Base-by-base conservation (phyloP, 1,140 invertebrate species). In the Idris sp. region DNA sequence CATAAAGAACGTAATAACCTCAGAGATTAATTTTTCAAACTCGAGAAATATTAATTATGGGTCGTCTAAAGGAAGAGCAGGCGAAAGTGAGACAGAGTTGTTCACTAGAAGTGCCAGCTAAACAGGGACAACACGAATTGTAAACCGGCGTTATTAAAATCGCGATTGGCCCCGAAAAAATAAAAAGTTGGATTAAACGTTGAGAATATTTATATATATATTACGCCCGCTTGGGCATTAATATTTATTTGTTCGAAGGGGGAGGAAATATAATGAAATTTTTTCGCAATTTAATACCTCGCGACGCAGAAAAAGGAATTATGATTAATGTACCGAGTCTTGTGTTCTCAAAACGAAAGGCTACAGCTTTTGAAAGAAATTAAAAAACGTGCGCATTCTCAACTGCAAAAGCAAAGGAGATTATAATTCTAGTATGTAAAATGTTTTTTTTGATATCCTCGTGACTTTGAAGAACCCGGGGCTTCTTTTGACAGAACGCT, bases 1-100 rank as follows among this genome's bases (percentile, higher is more conserved):
- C 74, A 76, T 76, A 76, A 76, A 71, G 74, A 76, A 71, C 67
- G 59, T 76, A 71, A 76, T 76, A 76, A 76, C 61, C 65, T 71
- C 53, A 38, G 65, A 71, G 61, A 71, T 76, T 76, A 76, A 76
- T 76, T 76, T 76, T 76, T 71, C 74, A 76, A 67, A 76, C 65
- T 65, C 74, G 74, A 76, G 67, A 76, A 76, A 71, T 71, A 71
- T 76, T 76, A 71, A 76, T 76, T 71, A 76, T 76, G 73, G 65
- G 51, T 61, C 62, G 59, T 25, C 61, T 53, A 15, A 43, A 26
- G 30, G 22, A n/a, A n/a, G 46, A 59, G 35, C 15, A n/a, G n/a
- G n/a, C n/a, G n/a, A n/a, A n/a, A n/a, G n/a, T n/a, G n/a, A n/a
- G n/a, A n/a, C n/a, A n/a, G n/a, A n/a, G n/a, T n/a, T n/a, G n/a